Conservation (phyloP, 2,797 vertebrate species). For the Malurus splendens region DNA sequence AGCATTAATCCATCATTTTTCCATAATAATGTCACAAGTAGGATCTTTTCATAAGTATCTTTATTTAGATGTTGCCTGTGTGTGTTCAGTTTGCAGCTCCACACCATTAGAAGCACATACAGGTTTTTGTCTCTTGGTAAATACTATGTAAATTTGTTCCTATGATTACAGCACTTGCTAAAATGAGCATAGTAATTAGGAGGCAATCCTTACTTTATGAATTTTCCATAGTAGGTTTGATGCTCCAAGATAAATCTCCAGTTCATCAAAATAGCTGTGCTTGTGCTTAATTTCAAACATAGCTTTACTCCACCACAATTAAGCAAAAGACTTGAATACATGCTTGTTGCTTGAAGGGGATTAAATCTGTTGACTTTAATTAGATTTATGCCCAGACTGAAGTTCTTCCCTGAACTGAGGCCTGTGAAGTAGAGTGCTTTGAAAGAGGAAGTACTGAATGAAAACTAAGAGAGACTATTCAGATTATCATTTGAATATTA, state of each 20-base stretch:
- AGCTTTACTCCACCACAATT: constrained; percentile 44
- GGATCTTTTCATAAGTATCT: not conserved
- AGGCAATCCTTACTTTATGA: constrained; percentile 53
- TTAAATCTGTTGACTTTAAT: constrained; percentile 56
- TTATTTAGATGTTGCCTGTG: not conserved
- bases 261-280: constrained; percentile 36
- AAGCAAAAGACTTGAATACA: constrained; percentile 31
- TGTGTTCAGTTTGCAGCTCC: not conserved
- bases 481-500: not conserved
- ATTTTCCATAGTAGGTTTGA: constrained; percentile 56
- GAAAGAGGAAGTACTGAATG: constrained; percentile 6
- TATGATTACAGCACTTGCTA: constrained; percentile 49
- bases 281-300: constrained; percentile 44
- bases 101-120: not conserved
- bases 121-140: constrained; percentile 20
- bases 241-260: constrained; percentile 36
- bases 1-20: not conserved
- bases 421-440: constrained; percentile 13
- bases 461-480: not conserved
- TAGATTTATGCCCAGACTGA: constrained; percentile 46
- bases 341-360: constrained; percentile 40
- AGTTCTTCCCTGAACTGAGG: not conserved
- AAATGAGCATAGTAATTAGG: constrained; percentile 50
- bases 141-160: constrained; percentile 55
- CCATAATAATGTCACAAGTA: not conserved